phyloP scores from a whole-genome alignment of 1,140 invertebrate genomes.

The Lucilia sericata region DNA sequence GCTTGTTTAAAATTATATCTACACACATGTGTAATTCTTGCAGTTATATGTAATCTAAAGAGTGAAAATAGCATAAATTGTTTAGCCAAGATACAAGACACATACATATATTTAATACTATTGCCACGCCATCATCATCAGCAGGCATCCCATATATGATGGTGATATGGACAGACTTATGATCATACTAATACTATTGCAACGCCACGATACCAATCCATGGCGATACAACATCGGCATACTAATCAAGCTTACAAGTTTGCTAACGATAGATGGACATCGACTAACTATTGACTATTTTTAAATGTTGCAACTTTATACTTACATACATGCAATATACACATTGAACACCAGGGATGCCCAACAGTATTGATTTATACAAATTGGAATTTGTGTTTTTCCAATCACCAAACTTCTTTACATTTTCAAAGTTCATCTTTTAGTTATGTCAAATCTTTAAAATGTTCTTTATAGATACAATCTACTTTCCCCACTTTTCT shows the following conservation, averaged over 20 bases:
- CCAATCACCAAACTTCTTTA: too few species aligned
- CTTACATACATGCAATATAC: not conserved
- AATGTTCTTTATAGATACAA: too few species aligned
- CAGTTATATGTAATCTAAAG: not conserved
- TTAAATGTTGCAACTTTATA: slow-evolving; percentile 4
- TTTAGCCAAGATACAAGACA: not conserved
- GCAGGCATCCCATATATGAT: not conserved
- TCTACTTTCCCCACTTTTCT: too few species aligned
- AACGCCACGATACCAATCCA: not conserved
- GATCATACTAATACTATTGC: not conserved
- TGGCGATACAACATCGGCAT: slow-evolving; percentile 14
- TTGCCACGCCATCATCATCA: not conserved
- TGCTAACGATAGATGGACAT: slow-evolving; percentile 9
- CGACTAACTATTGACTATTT: slow-evolving; percentile 12
- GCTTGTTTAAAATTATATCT: not conserved
- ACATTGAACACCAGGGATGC: not conserved
- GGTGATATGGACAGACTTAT: not conserved
- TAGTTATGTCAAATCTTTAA: too few species aligned
- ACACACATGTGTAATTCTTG: not conserved
- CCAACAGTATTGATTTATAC: not conserved
- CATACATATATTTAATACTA: slow-evolving; percentile 1
- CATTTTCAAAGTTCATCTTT: too few species aligned
- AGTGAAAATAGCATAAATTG: not conserved
- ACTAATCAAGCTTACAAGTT: not conserved
- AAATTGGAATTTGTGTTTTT: too few species aligned